phyloP scores from a whole-genome alignment of 2,113 vertebrate species.

The Manacus vitellinus region DNA sequence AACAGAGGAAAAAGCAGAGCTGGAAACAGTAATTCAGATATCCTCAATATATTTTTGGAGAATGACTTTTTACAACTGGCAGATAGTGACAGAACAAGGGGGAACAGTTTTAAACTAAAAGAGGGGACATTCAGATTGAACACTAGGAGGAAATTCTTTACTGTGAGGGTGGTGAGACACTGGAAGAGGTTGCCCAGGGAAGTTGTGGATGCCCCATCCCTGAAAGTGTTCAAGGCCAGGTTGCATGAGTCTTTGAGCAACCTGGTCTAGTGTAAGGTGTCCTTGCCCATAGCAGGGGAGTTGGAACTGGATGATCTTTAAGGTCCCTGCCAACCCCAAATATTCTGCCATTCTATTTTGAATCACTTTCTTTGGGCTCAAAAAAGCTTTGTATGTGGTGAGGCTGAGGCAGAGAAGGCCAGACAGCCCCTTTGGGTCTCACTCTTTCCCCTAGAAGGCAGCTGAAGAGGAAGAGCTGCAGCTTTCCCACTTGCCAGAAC shows the following conservation, averaged over 20 bases:
- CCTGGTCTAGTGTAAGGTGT: not conserved
- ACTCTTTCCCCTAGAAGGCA: not conserved
- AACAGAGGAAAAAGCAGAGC: constrained; percentile 31
- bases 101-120: not conserved
- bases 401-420: not conserved
- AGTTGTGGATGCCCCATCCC: not conserved
- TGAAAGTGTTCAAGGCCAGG: not conserved
- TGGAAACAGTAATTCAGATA: not conserved
- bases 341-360: not conserved
- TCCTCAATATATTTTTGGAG: not conserved
- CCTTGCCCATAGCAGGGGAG: not conserved
- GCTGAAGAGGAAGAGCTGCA: not conserved
- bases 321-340: not conserved
- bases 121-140: not conserved
- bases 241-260: not conserved
- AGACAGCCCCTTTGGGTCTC: not conserved
- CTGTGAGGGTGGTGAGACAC: not conserved
- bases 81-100: not conserved
- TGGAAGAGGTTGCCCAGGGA: not conserved
- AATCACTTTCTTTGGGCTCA: not conserved
- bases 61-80: not conserved
- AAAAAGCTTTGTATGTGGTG: rapidly evolving
- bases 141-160: not conserved
- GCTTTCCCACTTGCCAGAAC: rapidly evolving
- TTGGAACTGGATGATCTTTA: rapidly evolving